phyloP scores from a whole-genome alignment of 2,113 vertebrate species.

The Rhagologus leucostigma region DNA sequence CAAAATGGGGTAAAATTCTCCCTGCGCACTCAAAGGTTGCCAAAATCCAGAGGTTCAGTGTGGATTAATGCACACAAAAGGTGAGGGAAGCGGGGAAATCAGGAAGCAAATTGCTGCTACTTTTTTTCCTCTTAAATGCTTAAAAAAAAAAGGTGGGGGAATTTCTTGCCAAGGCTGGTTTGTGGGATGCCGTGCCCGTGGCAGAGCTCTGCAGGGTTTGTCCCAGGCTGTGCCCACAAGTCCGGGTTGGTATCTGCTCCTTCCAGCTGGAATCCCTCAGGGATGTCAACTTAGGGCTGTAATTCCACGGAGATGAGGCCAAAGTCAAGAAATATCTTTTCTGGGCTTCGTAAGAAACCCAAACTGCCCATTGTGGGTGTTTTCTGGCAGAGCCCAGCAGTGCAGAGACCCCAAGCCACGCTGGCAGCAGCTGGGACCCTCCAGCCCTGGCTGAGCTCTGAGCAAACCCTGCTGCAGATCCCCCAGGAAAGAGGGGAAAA shows the following conservation, averaged over 20 bases:
- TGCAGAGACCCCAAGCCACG: neutral
- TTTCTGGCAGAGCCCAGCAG: neutral
- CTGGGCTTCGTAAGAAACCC: neutral
- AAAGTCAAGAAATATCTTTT: slow-evolving; percentile 2
- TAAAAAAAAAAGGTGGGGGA: accelerated
- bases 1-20: accelerated
- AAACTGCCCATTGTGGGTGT: neutral
- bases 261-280: neutral
- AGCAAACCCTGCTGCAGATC: neutral
- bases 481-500: accelerated
- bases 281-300: neutral
- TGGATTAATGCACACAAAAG: no score
- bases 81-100: neutral
- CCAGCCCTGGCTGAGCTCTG: neutral
- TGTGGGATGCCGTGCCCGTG: neutral
- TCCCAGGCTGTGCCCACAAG: neutral
- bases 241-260: neutral
- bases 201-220: neutral
- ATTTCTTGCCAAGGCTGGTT: neutral
- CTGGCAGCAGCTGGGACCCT: neutral
- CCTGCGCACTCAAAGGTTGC: accelerated
- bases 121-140: neutral
- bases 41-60: accelerated
- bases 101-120: neutral
- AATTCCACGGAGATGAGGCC: neutral